phyloP scores from a whole-genome alignment of 2,888 invertebrate genomes.

The Drosophila sordidula region DNA sequence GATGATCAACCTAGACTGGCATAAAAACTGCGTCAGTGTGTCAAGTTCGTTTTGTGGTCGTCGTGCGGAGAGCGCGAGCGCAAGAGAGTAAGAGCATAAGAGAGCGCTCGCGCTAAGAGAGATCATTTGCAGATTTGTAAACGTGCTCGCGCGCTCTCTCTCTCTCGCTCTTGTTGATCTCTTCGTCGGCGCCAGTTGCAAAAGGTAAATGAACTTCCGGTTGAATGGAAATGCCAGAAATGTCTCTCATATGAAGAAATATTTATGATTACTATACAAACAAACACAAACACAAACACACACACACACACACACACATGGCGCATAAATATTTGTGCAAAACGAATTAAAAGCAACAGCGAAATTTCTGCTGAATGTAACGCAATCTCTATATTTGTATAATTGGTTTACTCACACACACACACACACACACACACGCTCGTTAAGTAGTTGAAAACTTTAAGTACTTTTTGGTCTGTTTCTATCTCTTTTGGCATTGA shows the following conservation, averaged over 20 bases:
- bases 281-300: background rate
- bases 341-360: slow-evolving; percentile 21
- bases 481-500: slow-evolving; percentile 20
- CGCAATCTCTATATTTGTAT: slow-evolving; percentile 67
- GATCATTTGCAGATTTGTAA: slow-evolving; percentile 30
- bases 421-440: slow-evolving; percentile 18
- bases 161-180: slow-evolving; percentile 36
- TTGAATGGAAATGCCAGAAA: slow-evolving; percentile 59
- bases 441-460: slow-evolving; percentile 53
- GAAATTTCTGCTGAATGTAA: slow-evolving; percentile 38
- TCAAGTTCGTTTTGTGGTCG: slow-evolving; percentile 80
- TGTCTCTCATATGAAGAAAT: slow-evolving; percentile 27
- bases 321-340: slow-evolving; percentile 2
- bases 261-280: slow-evolving; percentile 25
- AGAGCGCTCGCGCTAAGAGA: slow-evolving; percentile 19
- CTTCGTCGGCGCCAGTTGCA: slow-evolving; percentile 37
- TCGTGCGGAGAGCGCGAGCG: slow-evolving; percentile 10
- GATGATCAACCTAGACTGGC: slow-evolving; percentile 36
- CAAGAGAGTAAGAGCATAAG: slow-evolving; percentile 3
- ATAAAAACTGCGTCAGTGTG: slow-evolving; percentile 82
- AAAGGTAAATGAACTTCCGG: slow-evolving; percentile 83
- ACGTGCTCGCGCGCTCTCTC: slow-evolving; percentile 11
- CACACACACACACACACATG: background rate
- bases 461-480: slow-evolving; percentile 46
- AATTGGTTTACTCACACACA: slow-evolving; percentile 57